Percentiles rank a stretch among this genome's conserved stretches.
Conservation (phyloP, 2,113 vertebrate species). For the Chlorocebus sabaeus region DNA sequence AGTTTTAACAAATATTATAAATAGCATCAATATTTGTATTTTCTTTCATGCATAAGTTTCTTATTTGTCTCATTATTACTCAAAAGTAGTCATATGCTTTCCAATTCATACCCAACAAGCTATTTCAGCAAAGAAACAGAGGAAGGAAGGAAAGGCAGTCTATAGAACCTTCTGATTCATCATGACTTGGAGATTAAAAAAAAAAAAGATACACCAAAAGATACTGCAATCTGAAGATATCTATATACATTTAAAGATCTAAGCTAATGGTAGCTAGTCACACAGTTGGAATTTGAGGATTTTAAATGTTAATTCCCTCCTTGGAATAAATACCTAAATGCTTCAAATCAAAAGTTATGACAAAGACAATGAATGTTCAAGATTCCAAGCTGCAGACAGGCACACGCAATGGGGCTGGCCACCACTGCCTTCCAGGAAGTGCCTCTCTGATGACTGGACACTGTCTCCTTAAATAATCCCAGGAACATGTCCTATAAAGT, state of each 20-base stretch:
- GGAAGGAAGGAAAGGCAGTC: not conserved
- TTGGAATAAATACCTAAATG: not conserved
- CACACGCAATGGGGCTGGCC: not conserved
- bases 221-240: not conserved
- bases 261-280: not conserved
- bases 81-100: not conserved
- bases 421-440: not conserved
- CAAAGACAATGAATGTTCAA: not conserved
- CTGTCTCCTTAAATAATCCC: not conserved
- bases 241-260: not conserved
- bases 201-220: not conserved
- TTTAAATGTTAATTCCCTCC: conserved; percentile 14
- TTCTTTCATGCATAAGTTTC: not conserved
- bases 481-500: not conserved
- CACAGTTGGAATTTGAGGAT: not conserved
- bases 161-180: not conserved
- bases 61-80: not conserved
- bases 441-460: not conserved
- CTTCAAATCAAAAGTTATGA: not conserved
- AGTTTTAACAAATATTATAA: not conserved
- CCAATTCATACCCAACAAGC: not conserved
- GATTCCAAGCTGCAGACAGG: not conserved
- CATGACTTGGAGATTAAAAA: not conserved
- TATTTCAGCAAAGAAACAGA: not conserved
- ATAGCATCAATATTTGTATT: not conserved